These are phyloP conservation scores for Ptyas mucosa DNA, from an alignment of 2,113 vertebrate species.

Conservation along the genomic window DNA sequence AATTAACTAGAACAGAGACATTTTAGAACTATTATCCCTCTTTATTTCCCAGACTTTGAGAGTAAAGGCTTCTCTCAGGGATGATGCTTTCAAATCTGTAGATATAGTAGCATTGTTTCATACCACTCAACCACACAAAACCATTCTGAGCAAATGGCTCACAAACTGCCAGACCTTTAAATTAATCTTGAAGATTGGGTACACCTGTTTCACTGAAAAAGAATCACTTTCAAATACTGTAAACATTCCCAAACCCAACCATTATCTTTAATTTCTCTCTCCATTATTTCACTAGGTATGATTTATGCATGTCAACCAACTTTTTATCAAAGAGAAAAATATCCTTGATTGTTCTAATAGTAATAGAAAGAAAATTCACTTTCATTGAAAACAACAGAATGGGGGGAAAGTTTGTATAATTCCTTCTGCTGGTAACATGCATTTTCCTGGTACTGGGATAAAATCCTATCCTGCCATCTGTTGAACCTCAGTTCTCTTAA, in stretches of 20 bases:
- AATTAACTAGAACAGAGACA: background rate
- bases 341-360: background rate
- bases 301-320: background rate
- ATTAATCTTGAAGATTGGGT: background rate
- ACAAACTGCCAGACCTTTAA: background rate
- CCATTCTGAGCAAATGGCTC: background rate
- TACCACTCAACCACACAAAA: background rate
- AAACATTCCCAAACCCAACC: background rate
- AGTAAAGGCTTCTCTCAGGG: background rate
- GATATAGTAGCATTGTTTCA: background rate
- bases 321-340: background rate
- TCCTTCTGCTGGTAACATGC: background rate
- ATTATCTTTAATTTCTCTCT: background rate
- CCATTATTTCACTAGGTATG: background rate
- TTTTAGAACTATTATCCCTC: background rate
- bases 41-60: background rate
- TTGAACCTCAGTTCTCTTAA: background rate
- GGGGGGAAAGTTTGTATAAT: background rate
- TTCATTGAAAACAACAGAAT: background rate
- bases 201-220: background rate
- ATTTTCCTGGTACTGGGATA: background rate
- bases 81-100: background rate
- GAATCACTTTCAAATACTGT: background rate
- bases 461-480: background rate
- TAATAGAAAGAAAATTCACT: background rate